A percentile compares a stretch with the other conserved stretches of the same genome.
Evolutionary conservation across 2,113 vertebrate genomes (phyloP).

Genomic region (Papio anubis): DNA sequence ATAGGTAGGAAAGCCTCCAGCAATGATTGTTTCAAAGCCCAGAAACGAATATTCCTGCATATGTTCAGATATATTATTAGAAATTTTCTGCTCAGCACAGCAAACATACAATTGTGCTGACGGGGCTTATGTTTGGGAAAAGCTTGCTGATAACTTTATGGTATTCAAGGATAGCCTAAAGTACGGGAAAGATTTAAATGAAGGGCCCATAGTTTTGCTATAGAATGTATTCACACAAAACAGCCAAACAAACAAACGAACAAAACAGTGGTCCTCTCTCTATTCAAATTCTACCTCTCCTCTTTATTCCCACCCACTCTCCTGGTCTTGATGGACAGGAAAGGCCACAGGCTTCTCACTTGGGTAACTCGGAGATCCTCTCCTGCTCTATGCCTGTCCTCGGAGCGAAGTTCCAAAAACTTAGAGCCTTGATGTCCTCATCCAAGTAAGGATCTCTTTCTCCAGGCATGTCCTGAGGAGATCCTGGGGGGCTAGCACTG

Average conservation of each 20-base stretch:
- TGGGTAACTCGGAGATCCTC: not conserved
- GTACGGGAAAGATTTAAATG: not conserved
- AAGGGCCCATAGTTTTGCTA: not conserved
- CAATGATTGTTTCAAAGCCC: conserved; percentile 45
- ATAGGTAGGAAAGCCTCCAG: conserved; percentile 20
- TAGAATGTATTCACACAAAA: not conserved
- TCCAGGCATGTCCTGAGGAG: too few relatives aligned
- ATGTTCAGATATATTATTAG: conserved; percentile 28
- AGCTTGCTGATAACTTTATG: not conserved
- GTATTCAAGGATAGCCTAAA: not conserved
- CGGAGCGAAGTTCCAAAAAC: not conserved
- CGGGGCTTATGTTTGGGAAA: not conserved
- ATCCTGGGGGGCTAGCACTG: not conserved
- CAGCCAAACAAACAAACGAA: not conserved
- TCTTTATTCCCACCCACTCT: not conserved
- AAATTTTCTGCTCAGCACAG: conserved; percentile 63
- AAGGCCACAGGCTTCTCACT: not conserved
- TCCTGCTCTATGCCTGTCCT: rapidly evolving
- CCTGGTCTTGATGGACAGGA: not conserved
- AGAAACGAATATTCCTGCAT: conserved; percentile 51
- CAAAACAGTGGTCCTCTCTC: not conserved
- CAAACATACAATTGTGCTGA: conserved; percentile 58
- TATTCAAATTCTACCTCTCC: not conserved
- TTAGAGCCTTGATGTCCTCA: too few relatives aligned
- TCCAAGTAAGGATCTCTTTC: too few relatives aligned